Base-by-base conservation (phyloP, 2,113 vertebrate species). In the Atherinomorus stipes region DNA sequence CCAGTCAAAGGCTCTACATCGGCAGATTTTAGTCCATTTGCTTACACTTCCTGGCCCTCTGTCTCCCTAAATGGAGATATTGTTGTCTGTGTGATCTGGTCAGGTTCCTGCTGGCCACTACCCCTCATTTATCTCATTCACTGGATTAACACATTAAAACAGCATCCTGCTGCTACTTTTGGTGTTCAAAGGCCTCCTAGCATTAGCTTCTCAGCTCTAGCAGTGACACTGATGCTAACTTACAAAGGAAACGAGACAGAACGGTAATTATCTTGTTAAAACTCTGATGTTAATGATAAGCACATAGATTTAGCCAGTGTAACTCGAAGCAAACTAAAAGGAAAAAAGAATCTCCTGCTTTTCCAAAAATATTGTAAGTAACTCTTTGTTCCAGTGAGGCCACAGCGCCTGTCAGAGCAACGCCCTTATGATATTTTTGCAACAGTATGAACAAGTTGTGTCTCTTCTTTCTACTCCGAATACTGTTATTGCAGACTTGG, bases 91-190 rank as follows among this genome's bases (percentile, higher is more conserved):
- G 80, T 75, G 80, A 80, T 89, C 52, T 81, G 76, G 63, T 69
- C 77, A 78, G 80, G 66, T 70, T 66, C 64, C 84, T 71, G 53
- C 74, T 31, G 66, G 61, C 64, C 11, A 28, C 63, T 53, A 45
- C 60, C 58, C 68, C 78, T 88, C 76, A 65, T 86, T 86, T 68
- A 78, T 87, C 75, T 73, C 84, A 58, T 73, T 87, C 74, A 84
- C 64, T 59, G 62, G 72, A 84, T 86, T 77, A 87, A 74, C 84
- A 85, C 76, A 83, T 85, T 82, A 88, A 83, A 88, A 71, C 76
- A 60, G 61, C 69, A 61, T 78, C 75, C 75, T 76, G 82, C 67
- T 58, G 86, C 85, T 75, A 62, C 56, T n/a, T 78, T 56, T 77
- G 60, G 16, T 75, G 64, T 82, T 87, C 64, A 83, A 81, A 76